Percentiles rank a stretch among this genome's conserved stretches.
Conservation (phyloP, 2,113 vertebrate genomes). For the Phoxinus phoxinus region DNA sequence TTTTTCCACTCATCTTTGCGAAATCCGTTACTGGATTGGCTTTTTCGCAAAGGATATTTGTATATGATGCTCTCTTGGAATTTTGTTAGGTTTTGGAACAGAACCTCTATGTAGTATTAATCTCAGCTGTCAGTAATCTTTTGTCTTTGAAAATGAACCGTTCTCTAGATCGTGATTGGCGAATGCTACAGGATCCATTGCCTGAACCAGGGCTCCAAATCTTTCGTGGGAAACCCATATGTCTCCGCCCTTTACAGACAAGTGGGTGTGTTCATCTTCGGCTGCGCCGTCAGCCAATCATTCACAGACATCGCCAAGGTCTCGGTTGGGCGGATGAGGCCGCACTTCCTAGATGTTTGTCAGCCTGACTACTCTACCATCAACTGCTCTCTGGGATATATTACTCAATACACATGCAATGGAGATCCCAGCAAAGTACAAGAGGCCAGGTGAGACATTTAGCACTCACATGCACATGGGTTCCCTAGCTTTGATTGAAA, state of each 20-base stretch:
- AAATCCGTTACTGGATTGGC: background rate
- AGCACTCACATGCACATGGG: background rate
- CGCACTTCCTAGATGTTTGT: constrained; percentile 91
- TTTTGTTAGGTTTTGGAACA: background rate
- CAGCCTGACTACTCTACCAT: constrained; percentile 83
- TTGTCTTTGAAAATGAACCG: background rate
- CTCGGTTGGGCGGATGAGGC: constrained; percentile 94
- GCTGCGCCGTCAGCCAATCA: constrained; percentile 96
- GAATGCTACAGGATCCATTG: constrained; percentile 95
- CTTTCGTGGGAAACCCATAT: constrained; percentile 92
- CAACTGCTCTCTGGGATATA: constrained; percentile 90
- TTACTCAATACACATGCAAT: constrained; percentile 86
- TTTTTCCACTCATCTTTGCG: background rate
- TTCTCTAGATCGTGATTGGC: constrained; percentile 88
- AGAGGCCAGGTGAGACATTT: constrained; percentile 87
- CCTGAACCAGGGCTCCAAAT: constrained; percentile 88
- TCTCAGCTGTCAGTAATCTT: background rate
- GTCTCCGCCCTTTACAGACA: constrained; percentile 95
- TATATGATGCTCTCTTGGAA: no score
- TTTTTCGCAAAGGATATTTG: background rate
- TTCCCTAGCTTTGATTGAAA: no score
- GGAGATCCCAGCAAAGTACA: constrained; percentile 83
- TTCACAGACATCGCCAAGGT: constrained; percentile 99
- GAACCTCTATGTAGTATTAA: background rate
- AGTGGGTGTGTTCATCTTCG: constrained; percentile 95